Base-by-base conservation (phyloP, 2,797 vertebrate species). In the Sebastes minor region DNA sequence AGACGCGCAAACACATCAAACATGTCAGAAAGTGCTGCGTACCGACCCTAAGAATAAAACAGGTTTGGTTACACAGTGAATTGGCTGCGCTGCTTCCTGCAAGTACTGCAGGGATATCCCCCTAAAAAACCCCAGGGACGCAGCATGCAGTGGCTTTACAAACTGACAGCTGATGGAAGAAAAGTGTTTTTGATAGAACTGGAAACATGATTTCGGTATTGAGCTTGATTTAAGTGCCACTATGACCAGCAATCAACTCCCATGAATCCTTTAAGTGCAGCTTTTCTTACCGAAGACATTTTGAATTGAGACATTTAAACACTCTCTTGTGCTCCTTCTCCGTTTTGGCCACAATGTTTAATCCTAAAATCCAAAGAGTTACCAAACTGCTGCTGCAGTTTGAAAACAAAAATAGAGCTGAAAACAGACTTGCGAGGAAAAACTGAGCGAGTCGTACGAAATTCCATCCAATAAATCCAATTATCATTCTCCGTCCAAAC, bases 1-100 rank as follows among this genome's bases (percentile, higher is more conserved):
- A 91, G 88, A 93, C 82, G 69, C 88, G 88, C 92, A 90, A 95
- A 94, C 92, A 94, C 93, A 95, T 96, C 94, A 96, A 94, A 95
- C 90, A 88, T 95, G 94, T 95, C 95, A 94, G 87, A 83, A 92
- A 91, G 89, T 88, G 91, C 84, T 78, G 71, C 85, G 78, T 74
- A 85, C 79, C 81, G 71, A 84, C 85, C 90, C 84, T 84, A 79
- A 89, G 91, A 93, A 89, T 90, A 90, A 92, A 92, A 89, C 84
- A 55, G 80, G 78, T 87, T 85, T 81, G 75, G 89, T 78, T 85
- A 61, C 71, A 76, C 88, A 84, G 70, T 81, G 88, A 86, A 76
- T 82, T 81, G 86, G 86, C 76, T 85, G 74, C 32, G 13, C 76
- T 71, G 13, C 76, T 80, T 11, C 59, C 81, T 83, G 66, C 71